Conservation (phyloP, 2,888 invertebrate species). For the Caradrina clavipalpis region DNA sequence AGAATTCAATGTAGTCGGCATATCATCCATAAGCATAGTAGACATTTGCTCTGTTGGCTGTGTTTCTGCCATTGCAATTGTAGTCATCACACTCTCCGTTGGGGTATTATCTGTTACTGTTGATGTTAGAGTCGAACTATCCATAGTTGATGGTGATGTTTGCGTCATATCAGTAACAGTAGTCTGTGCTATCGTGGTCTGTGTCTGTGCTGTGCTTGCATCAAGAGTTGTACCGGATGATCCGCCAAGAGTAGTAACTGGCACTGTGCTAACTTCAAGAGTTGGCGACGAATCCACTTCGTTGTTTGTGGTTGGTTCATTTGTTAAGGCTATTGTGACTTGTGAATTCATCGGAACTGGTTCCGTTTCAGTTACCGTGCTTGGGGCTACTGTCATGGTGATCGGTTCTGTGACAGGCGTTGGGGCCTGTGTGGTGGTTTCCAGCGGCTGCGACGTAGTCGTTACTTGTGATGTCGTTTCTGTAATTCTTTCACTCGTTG, state of each 20-base stretch:
- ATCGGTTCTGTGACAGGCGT: slow-evolving; percentile 21
- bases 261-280: slow-evolving; percentile 48
- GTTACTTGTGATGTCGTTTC: slow-evolving; percentile 49
- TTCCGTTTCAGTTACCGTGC: slow-evolving; percentile 57
- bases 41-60: slow-evolving; percentile 55
- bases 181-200: slow-evolving; percentile 3
- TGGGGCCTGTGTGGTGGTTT: slow-evolving; percentile 50
- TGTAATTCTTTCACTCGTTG: slow-evolving; percentile 46
- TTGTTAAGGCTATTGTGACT: slow-evolving; percentile 66
- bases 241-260: slow-evolving; percentile 48
- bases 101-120: slow-evolving; percentile 37
- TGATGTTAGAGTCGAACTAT: slow-evolving; percentile 43
- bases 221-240: slow-evolving; percentile 37
- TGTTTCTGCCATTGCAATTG: slow-evolving; percentile 41
- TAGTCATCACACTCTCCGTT: slow-evolving; percentile 43
- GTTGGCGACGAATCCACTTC: slow-evolving; percentile 70
- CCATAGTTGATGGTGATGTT: slow-evolving; percentile 41
- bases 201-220: slow-evolving; percentile 26
- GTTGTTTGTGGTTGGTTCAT: slow-evolving; percentile 71
- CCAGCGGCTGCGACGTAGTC: slow-evolving; percentile 17
- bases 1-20: slow-evolving; percentile 59
- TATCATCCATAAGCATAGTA: slow-evolving; percentile 45
- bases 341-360: slow-evolving; percentile 62
- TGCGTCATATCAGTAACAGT: slow-evolving; percentile 21
- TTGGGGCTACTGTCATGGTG: slow-evolving; percentile 47